Evolutionary conservation across 2,113 vertebrate species (phyloP).

Genomic region (Toxotes jaculatrix): DNA sequence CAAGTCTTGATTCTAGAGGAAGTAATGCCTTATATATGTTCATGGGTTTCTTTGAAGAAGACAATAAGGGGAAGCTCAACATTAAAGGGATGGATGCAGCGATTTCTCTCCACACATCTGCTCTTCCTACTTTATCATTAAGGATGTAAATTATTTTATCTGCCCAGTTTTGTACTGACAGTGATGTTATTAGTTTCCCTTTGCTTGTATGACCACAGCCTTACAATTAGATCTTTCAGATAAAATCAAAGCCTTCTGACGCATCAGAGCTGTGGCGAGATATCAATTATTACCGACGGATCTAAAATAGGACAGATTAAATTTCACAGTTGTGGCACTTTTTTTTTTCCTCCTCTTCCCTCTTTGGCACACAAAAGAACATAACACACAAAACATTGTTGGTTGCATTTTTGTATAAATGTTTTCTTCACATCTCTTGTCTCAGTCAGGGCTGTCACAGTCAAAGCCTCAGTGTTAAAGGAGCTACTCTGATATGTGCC

Average conservation of each 20-base stretch:
- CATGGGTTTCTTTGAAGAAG: constrained; percentile 19
- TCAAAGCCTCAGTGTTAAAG: constrained; percentile 40
- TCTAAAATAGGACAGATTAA: constrained; percentile 70
- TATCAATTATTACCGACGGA: constrained; percentile 66
- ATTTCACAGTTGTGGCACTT: constrained; percentile 61
- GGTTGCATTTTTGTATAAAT: constrained; percentile 37
- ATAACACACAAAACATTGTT: constrained; percentile 41
- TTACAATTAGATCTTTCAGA: constrained; percentile 68
- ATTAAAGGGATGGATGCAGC: constrained; percentile 19
- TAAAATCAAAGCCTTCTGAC: constrained; percentile 66
- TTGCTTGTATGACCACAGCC: constrained; percentile 58
- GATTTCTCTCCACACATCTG: constrained; percentile 5
- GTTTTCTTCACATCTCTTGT: constrained; percentile 46
- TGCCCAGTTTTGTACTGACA: constrained; percentile 39
- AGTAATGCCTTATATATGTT: constrained; percentile 29
- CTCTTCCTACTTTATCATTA: constrained; percentile 45
- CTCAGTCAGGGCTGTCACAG: constrained; percentile 45
- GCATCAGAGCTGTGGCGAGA: constrained; percentile 45
- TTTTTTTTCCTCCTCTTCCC: neutral
- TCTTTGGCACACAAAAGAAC: constrained; percentile 9
- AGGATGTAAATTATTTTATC: constrained; percentile 46
- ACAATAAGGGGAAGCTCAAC: constrained; percentile 28
- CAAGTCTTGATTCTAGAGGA: constrained; percentile 13
- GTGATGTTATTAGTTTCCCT: constrained; percentile 64
- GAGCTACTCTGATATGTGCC: constrained; percentile 28